A percentile compares a stretch with the other conserved stretches of the same genome.
These are phyloP conservation scores for Ophioderma brevispina DNA, from an alignment of 35 echinoderm and acorn worm genomes.

Conservation along the genomic window DNA sequence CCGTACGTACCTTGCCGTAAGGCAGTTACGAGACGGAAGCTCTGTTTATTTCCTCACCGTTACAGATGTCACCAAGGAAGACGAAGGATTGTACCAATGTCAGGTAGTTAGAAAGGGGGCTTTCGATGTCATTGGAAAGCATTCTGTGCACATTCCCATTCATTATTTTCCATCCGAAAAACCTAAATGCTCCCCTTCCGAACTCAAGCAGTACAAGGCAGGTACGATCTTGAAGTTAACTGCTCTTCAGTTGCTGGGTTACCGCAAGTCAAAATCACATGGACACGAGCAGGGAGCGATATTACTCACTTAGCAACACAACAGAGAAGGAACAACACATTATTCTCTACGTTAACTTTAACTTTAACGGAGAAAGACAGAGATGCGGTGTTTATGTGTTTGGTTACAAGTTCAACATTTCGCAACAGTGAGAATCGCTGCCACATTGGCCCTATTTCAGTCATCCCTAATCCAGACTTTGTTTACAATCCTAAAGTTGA, in stretches of 20 bases:
- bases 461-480: neutral
- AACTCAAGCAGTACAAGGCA: neutral
- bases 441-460: neutral
- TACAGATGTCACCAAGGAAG: neutral
- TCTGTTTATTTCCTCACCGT: neutral
- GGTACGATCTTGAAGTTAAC: neutral
- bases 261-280: neutral
- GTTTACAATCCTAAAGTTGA: neutral
- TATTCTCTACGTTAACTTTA: neutral
- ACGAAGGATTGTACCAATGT: neutral
- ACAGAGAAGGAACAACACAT: neutral
- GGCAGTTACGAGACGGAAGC: neutral
- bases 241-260: neutral
- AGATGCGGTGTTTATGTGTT: neutral
- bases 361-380: neutral
- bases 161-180: neutral
- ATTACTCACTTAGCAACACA: neutral
- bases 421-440: neutral
- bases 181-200: neutral
- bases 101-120: neutral
- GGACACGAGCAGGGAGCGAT: neutral
- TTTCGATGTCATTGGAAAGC: neutral
- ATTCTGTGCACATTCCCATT: neutral
- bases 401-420: neutral
- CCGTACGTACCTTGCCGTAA: constrained; percentile 2